Base-by-base conservation (phyloP, 1,140 invertebrate species). In the Platyura marginata region DNA sequence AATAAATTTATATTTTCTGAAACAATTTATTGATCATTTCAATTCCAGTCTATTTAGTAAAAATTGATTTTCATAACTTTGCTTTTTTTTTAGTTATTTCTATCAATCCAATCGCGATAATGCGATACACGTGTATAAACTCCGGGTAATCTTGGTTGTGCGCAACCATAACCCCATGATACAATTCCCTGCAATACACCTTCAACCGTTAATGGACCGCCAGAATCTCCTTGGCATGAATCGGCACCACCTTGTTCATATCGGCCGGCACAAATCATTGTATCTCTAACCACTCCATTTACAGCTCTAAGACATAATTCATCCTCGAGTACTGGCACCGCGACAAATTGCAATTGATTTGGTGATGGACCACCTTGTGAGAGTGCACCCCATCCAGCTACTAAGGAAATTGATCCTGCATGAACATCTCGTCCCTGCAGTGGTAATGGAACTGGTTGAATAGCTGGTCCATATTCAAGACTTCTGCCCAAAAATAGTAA, bases 121-220 rank as follows among this genome's bases (percentile, higher is more conserved):
- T 43, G 29, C 2, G 51, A 38, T 21, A 74, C 59, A 34, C 66
- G 57, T 0, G 69, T 65, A 48, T 75, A 77, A 10, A 76, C 67
- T 25, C 73, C 72, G 5, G 74, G 72, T 44, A 57, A 60, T 9
- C 56, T 57, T 0, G 60, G 51, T 34, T 57, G 48, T 1, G 57
- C 74, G 50, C 75, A 79, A 2, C 62, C 65, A 41, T 56, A 56
- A 0, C 71, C 71, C 60, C 66, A 72, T 16, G 68, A 68, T 4
- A 67, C 63, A 8, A 73, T 49, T 9, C 71, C 71, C 13, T 53
- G 51, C 8, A 69, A 46, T 21, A 55, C 44, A 15, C 49, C 51
- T 36, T 50, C 43, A 2, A 48, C 44, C 21, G 49, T 46, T 42
- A 54, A 39, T 10, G 52, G 51, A 11, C 53, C 52, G 44, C 53